Evolutionary conservation across 1,140 invertebrate species (phyloP), one percentile per base, ranked within the genome.

Genomic region (Cyclargus thomasi): DNA sequence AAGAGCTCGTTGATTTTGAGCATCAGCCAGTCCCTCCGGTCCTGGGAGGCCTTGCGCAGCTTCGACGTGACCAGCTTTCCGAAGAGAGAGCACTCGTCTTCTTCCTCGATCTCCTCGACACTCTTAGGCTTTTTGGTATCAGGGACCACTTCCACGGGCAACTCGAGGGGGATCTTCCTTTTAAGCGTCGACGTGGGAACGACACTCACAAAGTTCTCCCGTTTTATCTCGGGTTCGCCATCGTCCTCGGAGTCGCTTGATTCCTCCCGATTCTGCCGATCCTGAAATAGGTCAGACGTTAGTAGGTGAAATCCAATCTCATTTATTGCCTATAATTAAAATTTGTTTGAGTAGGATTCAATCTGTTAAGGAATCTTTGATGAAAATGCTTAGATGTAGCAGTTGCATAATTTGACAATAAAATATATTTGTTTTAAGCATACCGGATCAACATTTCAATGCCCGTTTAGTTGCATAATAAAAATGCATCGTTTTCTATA

Each of bases 221-320:
- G 10, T 8, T 47, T 16, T 11, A 47, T 47, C 14, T 47, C 39
- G 14, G 39, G 39, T 3, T 47, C 53, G 18, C 17, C 17, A 5
- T 18, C 18, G 20, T 2, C n/a, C n/a, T n/a, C 6, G 3, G 55
- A 59, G 20, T 21, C 10, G 18, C 14, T 59, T 8, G 3, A 59
- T 1, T 59, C 55, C 1, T 59, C 55, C 0, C 11, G 55, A 11
- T 18, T 57, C 20, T 18, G 5, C 11, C 7, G 55, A 20, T 59
- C 55, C 55, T 59, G 55, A 59, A 59, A 59, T 21, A 20, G 21
- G 14, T n/a, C n/a, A n/a, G n/a, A n/a, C n/a, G n/a, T n/a, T n/a
- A n/a, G n/a, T n/a, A n/a, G n/a, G n/a, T n/a, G n/a, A n/a, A n/a
- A n/a, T n/a, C n/a, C n/a, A n/a, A n/a, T n/a, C n/a, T n/a, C n/a